Evolutionary conservation across 2,113 vertebrate species (phyloP).

Genomic region (Poeciliopsis turrubarensis): DNA sequence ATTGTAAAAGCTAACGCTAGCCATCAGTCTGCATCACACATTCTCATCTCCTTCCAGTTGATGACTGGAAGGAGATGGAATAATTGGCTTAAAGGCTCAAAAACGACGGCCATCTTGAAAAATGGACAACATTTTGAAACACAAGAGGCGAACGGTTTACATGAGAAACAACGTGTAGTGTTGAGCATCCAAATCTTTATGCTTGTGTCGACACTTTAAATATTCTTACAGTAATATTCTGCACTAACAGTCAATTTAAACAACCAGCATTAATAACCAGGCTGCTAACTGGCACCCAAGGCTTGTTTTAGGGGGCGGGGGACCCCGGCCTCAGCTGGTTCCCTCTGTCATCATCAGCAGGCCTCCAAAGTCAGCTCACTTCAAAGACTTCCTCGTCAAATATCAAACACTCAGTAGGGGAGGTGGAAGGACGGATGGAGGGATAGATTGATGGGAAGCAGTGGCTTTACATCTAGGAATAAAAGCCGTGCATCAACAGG

Average conservation of each 20-base stretch:
- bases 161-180: too few species aligned
- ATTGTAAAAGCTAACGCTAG: too few species aligned
- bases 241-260: slow-evolving; percentile 4
- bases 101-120: too few species aligned
- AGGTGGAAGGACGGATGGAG: slow-evolving; percentile 55
- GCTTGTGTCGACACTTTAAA: too few species aligned
- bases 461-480: slow-evolving; percentile 89
- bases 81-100: too few species aligned
- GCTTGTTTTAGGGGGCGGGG: slow-evolving; percentile 83
- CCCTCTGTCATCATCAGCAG: slow-evolving; percentile 94
- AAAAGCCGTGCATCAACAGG: slow-evolving; percentile 84
- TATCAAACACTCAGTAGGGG: slow-evolving; percentile 88
- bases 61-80: too few species aligned
- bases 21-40: too few species aligned
- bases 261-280: slow-evolving; percentile 18
- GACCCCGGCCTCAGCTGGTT: slow-evolving; percentile 83
- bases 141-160: too few species aligned
- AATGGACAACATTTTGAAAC: too few species aligned
- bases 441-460: slow-evolving; percentile 72
- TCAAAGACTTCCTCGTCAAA: slow-evolving; percentile 97
- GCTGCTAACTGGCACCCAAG: slow-evolving; percentile 28
- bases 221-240: neutral
- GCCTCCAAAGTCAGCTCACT: slow-evolving; percentile 93
- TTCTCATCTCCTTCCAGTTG: too few species aligned
- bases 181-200: too few species aligned